Percentiles rank a stretch among this genome's conserved stretches.
Evolutionary conservation across 2,888 invertebrate species (phyloP).

Genomic region (Aromia moschata): DNA sequence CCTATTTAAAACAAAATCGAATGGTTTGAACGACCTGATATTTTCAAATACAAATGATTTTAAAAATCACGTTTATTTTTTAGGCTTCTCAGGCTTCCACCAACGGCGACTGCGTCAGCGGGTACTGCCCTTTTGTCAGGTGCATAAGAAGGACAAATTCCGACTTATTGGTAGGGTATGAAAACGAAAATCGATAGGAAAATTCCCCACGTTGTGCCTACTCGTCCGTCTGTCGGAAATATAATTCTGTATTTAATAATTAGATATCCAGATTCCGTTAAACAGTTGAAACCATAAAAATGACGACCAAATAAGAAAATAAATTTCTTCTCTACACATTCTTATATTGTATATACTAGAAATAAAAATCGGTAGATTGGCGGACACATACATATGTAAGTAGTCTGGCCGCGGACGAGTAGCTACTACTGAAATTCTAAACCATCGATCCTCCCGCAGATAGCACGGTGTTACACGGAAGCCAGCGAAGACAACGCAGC

Average conservation of each 20-base stretch:
- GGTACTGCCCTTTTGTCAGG: slow-evolving; percentile 71
- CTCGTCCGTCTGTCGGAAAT: no score
- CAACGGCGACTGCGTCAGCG: slow-evolving; percentile 64
- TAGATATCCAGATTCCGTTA: no score
- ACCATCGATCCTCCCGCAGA: slow-evolving; percentile 54
- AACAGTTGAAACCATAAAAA: no score
- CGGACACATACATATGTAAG: no score
- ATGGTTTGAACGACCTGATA: neutral
- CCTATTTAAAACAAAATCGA: neutral
- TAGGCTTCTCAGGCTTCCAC: slow-evolving; percentile 30
- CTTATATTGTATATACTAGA: no score
- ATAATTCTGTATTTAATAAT: no score
- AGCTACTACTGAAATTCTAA: no score
- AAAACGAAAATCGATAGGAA: slow-evolving; percentile 1
- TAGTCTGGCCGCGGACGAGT: no score
- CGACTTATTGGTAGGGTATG: slow-evolving; percentile 65
- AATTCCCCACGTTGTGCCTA: no score
- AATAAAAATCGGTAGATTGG: no score
- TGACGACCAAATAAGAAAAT: no score
- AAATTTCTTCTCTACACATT: no score
- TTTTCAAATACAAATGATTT: neutral
- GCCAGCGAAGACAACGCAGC: slow-evolving; percentile 66
- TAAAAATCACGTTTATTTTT: slow-evolving; percentile 24
- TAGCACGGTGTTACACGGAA: slow-evolving; percentile 67
- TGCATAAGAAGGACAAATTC: slow-evolving; percentile 69